phyloP scores from a whole-genome alignment of 2,113 vertebrate species.

The Phalacrocorax aristotelis region DNA sequence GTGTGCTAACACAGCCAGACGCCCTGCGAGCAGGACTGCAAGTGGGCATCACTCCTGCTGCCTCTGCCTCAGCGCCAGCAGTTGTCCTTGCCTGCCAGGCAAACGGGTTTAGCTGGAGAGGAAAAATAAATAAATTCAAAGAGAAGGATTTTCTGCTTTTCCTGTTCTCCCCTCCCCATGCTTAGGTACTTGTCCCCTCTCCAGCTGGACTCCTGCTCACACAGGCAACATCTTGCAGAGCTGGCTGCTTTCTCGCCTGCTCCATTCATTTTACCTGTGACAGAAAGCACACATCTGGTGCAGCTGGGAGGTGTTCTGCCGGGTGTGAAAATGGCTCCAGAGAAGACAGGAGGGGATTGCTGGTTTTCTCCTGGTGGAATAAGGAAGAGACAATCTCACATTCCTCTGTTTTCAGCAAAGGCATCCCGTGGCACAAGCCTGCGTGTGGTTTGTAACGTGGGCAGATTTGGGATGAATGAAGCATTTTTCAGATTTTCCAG shows the following conservation, averaged over 20 bases:
- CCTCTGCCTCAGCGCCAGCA: neutral
- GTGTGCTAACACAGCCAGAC: neutral
- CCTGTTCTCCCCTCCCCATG: neutral
- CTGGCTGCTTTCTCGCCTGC: neutral
- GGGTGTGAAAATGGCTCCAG: neutral
- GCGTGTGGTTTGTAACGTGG: fast-evolving
- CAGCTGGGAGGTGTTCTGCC: neutral
- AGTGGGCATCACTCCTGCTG: neutral
- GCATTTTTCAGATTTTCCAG: neutral
- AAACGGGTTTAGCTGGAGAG: neutral
- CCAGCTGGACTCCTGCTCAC: neutral
- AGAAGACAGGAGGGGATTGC: neutral
- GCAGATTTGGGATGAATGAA: neutral
- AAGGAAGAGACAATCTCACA: neutral
- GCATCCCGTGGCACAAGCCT: fast-evolving
- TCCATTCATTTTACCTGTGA: neutral
- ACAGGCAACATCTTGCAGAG: neutral
- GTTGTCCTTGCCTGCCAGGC: neutral
- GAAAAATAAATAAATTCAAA: neutral
- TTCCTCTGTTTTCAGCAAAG: neutral
- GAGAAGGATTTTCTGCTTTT: neutral
- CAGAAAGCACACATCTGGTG: neutral
- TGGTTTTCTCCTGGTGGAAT: neutral
- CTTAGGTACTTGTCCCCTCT: neutral
- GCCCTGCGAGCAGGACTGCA: neutral